Evolutionary conservation across 2,888 invertebrate species (phyloP).

Genomic region (Standfussiana lucernea): DNA sequence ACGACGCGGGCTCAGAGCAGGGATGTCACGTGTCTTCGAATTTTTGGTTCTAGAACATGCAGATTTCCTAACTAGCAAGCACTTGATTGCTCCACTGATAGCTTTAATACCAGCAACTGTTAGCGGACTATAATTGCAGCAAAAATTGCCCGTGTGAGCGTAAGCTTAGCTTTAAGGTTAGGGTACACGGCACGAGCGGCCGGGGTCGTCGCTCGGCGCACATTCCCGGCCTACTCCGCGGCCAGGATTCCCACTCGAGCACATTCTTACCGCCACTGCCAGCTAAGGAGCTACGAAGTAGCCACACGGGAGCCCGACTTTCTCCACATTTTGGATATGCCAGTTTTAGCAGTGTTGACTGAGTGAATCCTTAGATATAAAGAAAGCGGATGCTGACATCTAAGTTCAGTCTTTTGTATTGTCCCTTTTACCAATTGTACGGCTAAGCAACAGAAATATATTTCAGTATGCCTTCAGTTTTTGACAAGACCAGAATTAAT

Average conservation of each 20-base stretch:
- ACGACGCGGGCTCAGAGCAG: not conserved
- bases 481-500: not conserved
- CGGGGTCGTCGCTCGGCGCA: slow-evolving; percentile 82
- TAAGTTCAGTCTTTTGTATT: not conserved
- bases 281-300: slow-evolving; percentile 72
- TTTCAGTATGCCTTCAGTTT: not conserved
- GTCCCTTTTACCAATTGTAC: not conserved
- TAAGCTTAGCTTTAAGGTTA: slow-evolving; percentile 46
- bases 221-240: slow-evolving; percentile 76
- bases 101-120: not conserved
- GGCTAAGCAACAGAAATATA: too few relatives aligned
- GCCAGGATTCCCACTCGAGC: slow-evolving; percentile 82
- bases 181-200: slow-evolving; percentile 70
- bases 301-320: slow-evolving; percentile 23
- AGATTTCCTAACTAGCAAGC: not conserved
- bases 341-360: slow-evolving; percentile 13
- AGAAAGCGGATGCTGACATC: not conserved
- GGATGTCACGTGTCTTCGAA: not conserved
- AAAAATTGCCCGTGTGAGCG: slow-evolving; percentile 31
- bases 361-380: not conserved
- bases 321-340: slow-evolving; percentile 44
- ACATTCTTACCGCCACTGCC: slow-evolving; percentile 80
- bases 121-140: not conserved
- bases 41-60: not conserved
- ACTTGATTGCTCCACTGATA: not conserved